phyloP scores from a whole-genome alignment of 2,888 invertebrate species.

The Bedellia somnulentella region DNA sequence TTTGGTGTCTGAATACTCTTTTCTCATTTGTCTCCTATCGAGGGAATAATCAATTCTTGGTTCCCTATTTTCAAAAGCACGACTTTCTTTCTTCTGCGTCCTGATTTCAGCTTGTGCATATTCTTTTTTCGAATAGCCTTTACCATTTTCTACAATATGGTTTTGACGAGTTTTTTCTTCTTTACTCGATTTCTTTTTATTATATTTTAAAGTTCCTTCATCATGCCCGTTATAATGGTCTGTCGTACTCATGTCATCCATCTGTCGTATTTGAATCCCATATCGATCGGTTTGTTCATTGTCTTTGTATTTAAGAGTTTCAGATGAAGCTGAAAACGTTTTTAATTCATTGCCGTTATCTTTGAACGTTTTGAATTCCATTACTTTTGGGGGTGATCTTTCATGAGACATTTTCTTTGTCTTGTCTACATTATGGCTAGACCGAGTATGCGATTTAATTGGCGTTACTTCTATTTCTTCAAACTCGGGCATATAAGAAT shows the following conservation, averaged over 20 bases:
- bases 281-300: constrained; percentile 44
- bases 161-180: constrained; percentile 37
- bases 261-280: constrained; percentile 43
- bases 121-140: constrained; percentile 28
- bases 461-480: constrained; percentile 54
- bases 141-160: constrained; percentile 30
- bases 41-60: constrained; percentile 50
- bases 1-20: constrained; percentile 36
- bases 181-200: constrained; percentile 38
- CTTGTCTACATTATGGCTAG: constrained; percentile 42
- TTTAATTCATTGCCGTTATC: constrained; percentile 52
- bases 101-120: constrained; percentile 41
- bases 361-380: constrained; percentile 58
- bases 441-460: constrained; percentile 47
- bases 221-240: constrained; percentile 41
- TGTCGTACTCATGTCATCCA: constrained; percentile 34
- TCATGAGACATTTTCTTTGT: constrained; percentile 39
- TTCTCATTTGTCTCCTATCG: constrained; percentile 37
- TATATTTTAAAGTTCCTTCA: constrained; percentile 43
- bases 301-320: constrained; percentile 52
- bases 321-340: constrained; percentile 52
- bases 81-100: constrained; percentile 33
- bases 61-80: constrained; percentile 30
- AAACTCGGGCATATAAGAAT: constrained; percentile 49
- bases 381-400: constrained; percentile 38